Evolutionary conservation across 1,140 invertebrate species (phyloP).

Genomic region (Drosophila prosaltans): DNA sequence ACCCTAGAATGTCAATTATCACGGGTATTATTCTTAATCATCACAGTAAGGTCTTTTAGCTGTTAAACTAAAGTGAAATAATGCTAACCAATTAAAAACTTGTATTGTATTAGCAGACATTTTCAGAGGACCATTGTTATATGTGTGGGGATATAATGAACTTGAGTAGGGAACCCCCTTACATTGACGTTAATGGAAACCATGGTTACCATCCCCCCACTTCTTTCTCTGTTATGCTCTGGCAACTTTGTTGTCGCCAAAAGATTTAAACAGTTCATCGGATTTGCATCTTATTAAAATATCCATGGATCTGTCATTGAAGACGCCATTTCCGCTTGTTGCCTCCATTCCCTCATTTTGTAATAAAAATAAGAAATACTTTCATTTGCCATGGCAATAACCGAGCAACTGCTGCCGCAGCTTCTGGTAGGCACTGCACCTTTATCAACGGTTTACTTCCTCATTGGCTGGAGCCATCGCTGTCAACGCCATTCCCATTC

Average conservation of each 20-base stretch:
- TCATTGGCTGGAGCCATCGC: conserved; percentile 16
- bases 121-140: too few relatives aligned
- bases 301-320: conserved; percentile 10
- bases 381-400: conserved; percentile 8
- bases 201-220: background rate
- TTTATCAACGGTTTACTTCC: conserved; percentile 21
- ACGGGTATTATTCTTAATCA: too few relatives aligned
- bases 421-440: background rate
- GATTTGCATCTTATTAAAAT: conserved; percentile 14
- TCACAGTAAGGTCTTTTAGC: too few relatives aligned
- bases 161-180: too few relatives aligned
- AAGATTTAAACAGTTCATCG: conserved; percentile 12
- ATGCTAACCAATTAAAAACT: background rate
- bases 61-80: background rate
- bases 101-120: too few relatives aligned
- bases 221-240: background rate
- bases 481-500: conserved; percentile 47
- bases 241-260: conserved; percentile 1
- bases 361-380: conserved; percentile 12
- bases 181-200: background rate
- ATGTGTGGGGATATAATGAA: too few relatives aligned
- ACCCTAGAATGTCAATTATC: background rate
- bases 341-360: background rate
- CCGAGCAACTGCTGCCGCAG: background rate
- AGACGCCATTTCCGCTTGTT: background rate